Evolutionary conservation across 2,797 vertebrate species (phyloP).

Genomic region (Gallinago nigripennis): DNA sequence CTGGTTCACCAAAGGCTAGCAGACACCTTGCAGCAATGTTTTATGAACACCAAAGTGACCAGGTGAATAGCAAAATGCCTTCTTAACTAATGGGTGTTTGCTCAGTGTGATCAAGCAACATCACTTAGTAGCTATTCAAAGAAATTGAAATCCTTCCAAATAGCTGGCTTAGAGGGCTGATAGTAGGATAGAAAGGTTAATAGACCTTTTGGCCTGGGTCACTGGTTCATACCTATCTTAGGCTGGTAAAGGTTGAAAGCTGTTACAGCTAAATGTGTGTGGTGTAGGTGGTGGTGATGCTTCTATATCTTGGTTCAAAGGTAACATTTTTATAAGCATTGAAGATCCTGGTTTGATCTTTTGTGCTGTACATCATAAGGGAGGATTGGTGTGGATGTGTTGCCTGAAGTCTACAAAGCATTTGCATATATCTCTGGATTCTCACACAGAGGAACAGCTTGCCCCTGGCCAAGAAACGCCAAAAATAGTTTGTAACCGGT

Average conservation of each 20-base stretch:
- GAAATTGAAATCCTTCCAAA: background rate
- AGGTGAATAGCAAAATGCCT: slow-evolving; percentile 76
- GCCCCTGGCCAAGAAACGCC: background rate
- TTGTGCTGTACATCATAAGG: background rate
- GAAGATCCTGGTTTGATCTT: background rate
- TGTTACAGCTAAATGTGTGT: background rate
- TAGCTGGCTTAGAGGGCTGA: background rate
- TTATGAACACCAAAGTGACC: slow-evolving; percentile 93
- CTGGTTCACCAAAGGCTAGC: slow-evolving; percentile 94
- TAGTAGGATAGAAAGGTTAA: slow-evolving; percentile 23
- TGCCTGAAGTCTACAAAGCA: background rate
- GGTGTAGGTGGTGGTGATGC: background rate
- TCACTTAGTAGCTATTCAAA: background rate
- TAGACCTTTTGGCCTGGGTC: background rate
- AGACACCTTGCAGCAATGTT: slow-evolving; percentile 94
- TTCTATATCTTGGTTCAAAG: accelerated
- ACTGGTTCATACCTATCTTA: background rate
- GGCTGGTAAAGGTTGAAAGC: slow-evolving; percentile 11
- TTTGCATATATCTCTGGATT: background rate
- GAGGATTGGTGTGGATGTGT: background rate
- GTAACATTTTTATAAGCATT: background rate
- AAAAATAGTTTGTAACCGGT: background rate
- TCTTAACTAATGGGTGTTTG: background rate
- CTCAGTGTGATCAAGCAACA: background rate
- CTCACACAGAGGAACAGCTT: background rate